These are phyloP conservation scores for Lycaon pictus DNA, from an alignment of 2,113 vertebrate species.

Conservation along the genomic window DNA sequence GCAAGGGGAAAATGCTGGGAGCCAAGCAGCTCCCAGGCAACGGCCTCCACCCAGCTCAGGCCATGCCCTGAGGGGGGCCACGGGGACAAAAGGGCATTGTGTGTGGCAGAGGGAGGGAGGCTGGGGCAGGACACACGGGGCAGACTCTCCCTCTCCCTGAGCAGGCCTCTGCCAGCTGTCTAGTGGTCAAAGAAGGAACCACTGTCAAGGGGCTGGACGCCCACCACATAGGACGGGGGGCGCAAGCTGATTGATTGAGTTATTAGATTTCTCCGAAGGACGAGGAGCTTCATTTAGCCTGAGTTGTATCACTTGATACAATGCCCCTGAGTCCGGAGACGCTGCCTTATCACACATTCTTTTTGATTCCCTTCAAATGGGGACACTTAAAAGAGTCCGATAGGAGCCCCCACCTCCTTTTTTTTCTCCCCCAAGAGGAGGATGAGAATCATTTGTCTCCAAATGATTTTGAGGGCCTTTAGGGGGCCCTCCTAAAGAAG, in stretches of 20 bases:
- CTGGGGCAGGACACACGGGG: background rate
- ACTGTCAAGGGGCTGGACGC: background rate
- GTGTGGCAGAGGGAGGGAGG: background rate
- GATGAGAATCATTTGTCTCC: slow-evolving; percentile 70
- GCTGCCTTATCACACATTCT: background rate
- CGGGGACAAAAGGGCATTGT: slow-evolving; percentile 72
- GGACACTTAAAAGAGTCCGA: slow-evolving; percentile 39
- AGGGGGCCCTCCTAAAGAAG: slow-evolving; percentile 67
- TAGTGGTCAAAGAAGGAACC: background rate
- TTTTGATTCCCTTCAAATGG: slow-evolving; percentile 49
- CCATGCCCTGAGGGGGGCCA: background rate
- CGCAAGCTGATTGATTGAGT: background rate
- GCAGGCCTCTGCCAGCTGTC: slow-evolving; percentile 24
- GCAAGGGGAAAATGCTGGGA: background rate
- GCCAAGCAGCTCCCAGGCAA: background rate
- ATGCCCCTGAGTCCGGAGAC: background rate
- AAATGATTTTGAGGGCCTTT: background rate
- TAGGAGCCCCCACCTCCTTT: slow-evolving; percentile 9
- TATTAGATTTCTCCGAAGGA: background rate
- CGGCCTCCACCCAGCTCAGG: background rate
- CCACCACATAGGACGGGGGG: background rate
- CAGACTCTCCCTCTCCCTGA: background rate
- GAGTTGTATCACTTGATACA: background rate
- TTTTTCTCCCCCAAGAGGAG: slow-evolving; percentile 21
- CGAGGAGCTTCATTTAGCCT: background rate